phyloP scores from a whole-genome alignment of 2,888 invertebrate genomes.

The Hylaea fasciaria region DNA sequence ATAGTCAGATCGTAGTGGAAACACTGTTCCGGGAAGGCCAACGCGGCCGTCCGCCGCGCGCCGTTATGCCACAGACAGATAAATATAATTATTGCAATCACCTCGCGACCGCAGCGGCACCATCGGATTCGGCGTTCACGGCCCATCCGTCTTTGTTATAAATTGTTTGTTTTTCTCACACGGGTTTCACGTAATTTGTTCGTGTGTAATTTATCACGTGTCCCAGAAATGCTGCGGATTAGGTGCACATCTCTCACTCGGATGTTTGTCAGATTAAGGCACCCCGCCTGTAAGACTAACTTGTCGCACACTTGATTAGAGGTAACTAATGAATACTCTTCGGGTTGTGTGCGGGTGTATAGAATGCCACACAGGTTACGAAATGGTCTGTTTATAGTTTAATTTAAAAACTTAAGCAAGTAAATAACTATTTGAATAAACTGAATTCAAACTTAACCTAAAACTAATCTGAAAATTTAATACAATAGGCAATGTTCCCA shows the following conservation, averaged over 20 bases:
- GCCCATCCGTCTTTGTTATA: constrained; percentile 73
- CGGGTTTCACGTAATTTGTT: constrained; percentile 70
- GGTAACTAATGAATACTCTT: constrained; percentile 37
- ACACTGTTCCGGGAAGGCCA: neutral
- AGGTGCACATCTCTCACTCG: constrained; percentile 62
- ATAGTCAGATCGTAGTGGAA: neutral
- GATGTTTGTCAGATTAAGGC: constrained; percentile 60
- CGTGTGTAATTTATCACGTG: constrained; percentile 73
- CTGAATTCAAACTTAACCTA: too few species aligned
- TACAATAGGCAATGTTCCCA: too few species aligned
- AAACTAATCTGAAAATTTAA: too few species aligned
- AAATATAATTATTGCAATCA: constrained; percentile 64
- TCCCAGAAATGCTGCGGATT: constrained; percentile 65
- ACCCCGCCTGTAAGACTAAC: constrained; percentile 35
- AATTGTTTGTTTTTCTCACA: constrained; percentile 76
- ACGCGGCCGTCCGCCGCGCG: too few species aligned
- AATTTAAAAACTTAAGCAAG: too few species aligned
- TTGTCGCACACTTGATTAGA: constrained; percentile 42
- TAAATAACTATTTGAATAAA: too few species aligned
- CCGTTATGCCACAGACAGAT: constrained; percentile 2
- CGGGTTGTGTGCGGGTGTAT: neutral
- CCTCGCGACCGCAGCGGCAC: constrained; percentile 50
- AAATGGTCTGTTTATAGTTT: neutral
- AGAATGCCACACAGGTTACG: neutral
- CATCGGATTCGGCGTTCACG: constrained; percentile 38